Conservation (phyloP, 2,888 invertebrate genomes). For the Drosophila mettleri region DNA sequence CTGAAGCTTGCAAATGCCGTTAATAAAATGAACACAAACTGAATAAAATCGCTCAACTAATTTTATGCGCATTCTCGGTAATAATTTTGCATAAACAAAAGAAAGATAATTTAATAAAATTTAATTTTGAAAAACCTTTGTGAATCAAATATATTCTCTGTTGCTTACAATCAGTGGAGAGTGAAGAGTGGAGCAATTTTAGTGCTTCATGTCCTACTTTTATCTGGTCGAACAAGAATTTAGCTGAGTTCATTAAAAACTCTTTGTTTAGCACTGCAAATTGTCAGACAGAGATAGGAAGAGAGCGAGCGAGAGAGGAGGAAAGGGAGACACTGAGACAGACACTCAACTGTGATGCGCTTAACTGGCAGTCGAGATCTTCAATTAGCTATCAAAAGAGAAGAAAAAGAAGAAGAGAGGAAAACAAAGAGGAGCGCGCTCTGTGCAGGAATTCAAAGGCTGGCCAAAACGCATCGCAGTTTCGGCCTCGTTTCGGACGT, state of each 20-base stretch:
- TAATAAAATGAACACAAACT: no score
- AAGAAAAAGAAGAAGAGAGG: neutral
- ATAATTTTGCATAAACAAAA: no score
- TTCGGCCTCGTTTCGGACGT: conserved; percentile 50
- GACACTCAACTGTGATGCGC: conserved; percentile 38
- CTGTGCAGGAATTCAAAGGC: conserved; percentile 61
- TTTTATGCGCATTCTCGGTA: no score
- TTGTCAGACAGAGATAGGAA: conserved; percentile 3
- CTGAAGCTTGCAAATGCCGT: no score
- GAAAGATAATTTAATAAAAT: no score
- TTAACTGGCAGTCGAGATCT: conserved; percentile 74
- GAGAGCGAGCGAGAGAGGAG: neutral
- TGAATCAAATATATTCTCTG: no score
- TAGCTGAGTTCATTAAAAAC: conserved; percentile 38
- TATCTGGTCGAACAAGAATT: neutral
- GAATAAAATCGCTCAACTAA: no score
- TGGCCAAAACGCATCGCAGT: conserved; percentile 56
- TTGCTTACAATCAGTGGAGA: no score
- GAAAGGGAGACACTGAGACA: conserved; percentile 3
- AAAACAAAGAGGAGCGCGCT: conserved; percentile 22
- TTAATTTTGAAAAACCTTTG: no score
- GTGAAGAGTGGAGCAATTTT: no score
- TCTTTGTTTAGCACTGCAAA: neutral
- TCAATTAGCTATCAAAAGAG: conserved; percentile 80
- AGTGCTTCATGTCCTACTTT: no score